phyloP scores from a whole-genome alignment of 2,113 vertebrate genomes.

The Redunca redunca region DNA sequence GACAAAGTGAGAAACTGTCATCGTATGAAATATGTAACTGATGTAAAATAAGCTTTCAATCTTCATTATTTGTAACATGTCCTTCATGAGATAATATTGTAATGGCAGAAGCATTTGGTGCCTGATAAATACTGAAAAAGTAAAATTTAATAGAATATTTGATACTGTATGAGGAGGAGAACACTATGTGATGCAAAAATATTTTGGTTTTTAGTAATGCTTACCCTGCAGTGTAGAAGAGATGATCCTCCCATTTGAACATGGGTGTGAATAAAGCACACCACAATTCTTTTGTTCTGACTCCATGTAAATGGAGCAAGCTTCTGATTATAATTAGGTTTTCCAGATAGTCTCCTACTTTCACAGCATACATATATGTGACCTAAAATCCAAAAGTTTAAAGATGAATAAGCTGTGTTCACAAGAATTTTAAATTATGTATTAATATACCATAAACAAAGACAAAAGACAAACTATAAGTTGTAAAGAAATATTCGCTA shows the following conservation, averaged over 20 bases:
- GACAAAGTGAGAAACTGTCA: not conserved
- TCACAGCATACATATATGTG: not conserved
- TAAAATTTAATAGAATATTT: not conserved
- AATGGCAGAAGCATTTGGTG: not conserved
- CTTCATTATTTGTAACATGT: constrained; percentile 22
- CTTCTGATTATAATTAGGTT: constrained; percentile 24
- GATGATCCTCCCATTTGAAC: not conserved
- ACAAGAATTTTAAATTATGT: constrained; percentile 14
- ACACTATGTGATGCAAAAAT: constrained; percentile 14
- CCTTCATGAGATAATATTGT: not conserved
- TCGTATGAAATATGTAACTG: not conserved
- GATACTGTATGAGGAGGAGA: not conserved
- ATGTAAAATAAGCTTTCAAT: constrained; percentile 3
- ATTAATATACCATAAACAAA: not conserved
- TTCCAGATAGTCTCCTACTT: not conserved
- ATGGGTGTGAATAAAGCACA: not conserved
- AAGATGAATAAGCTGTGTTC: not conserved
- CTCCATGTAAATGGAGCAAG: not conserved
- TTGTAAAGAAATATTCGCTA: not conserved
- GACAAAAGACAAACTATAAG: not conserved
- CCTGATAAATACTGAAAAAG: constrained; percentile 24
- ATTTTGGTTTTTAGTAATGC: constrained; percentile 13
- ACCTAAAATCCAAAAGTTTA: constrained; percentile 20
- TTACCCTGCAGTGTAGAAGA: not conserved
- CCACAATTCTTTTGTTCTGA: constrained; percentile 12